Percentiles rank a stretch among this genome's conserved stretches.
Evolutionary conservation across 2,888 invertebrate genomes (phyloP).

Genomic region (Strigamia crassipes): DNA sequence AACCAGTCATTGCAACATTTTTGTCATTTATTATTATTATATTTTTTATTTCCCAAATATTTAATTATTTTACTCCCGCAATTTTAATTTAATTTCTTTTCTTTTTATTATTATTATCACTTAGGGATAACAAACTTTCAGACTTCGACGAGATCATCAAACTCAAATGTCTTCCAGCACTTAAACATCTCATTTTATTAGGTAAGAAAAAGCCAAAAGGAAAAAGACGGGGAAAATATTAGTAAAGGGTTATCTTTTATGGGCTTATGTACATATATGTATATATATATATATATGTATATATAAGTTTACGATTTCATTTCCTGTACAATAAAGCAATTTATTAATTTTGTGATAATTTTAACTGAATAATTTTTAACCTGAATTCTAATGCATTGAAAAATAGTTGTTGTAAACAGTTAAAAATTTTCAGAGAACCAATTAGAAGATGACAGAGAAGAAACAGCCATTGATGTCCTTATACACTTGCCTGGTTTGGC

Average conservation of each 20-base stretch:
- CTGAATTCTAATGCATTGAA: not conserved
- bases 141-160: constrained; percentile 19
- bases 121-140: constrained; percentile 8
- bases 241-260: not conserved
- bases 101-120: not conserved
- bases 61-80: not conserved
- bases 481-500: not conserved
- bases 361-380: not conserved
- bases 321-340: too few species aligned
- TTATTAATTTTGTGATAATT: too few species aligned
- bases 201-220: not conserved
- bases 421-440: not conserved
- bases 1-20: too few species aligned
- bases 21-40: not conserved
- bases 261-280: too few species aligned
- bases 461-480: not conserved
- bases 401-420: not conserved
- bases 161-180: constrained; percentile 20
- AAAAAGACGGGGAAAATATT: not conserved
- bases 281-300: too few species aligned
- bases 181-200: constrained; percentile 1
- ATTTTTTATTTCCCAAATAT: not conserved
- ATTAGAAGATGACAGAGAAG: not conserved
- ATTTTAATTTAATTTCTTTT: not conserved
- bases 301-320: too few species aligned